Percentiles rank a stretch among this genome's conserved stretches.
Conservation (phyloP, 2,888 invertebrate genomes). For the Meiosimyza decipiens region DNA sequence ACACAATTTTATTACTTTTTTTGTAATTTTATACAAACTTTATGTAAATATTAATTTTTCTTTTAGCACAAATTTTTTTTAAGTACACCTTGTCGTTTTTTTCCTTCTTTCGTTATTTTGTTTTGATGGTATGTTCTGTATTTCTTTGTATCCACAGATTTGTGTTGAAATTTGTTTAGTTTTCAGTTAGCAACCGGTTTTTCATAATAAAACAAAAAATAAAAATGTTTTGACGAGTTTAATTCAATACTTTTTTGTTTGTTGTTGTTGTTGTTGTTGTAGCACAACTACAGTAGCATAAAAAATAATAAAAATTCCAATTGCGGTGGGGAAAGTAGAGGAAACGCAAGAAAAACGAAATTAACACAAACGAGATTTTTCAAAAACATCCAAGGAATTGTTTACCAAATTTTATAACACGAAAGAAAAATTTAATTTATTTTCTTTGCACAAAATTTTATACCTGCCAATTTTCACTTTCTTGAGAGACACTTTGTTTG, state of each 20-base stretch:
- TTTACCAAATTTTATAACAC: too few species aligned
- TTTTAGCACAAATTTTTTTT: slow-evolving; percentile 1
- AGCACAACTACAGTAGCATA: slow-evolving; percentile 14
- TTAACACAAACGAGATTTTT: too few species aligned
- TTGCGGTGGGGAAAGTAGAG: slow-evolving; percentile 8
- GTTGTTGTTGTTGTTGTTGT: background rate
- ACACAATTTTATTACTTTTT: too few species aligned
- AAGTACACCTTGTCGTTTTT: slow-evolving; percentile 2
- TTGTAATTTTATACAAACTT: too few species aligned
- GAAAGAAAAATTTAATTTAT: too few species aligned
- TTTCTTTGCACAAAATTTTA: too few species aligned
- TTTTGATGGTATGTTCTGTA: slow-evolving; percentile 15
- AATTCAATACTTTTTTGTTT: background rate
- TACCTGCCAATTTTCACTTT: too few species aligned
- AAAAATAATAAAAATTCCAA: slow-evolving; percentile 13
- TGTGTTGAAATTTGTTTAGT: slow-evolving; percentile 16
- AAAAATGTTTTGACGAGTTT: slow-evolving; percentile 3
- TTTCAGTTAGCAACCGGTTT: slow-evolving; percentile 29
- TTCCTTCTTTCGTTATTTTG: background rate
- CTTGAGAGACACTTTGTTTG: too few species aligned
- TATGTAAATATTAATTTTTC: too few species aligned
- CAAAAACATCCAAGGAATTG: too few species aligned
- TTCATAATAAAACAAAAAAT: background rate
- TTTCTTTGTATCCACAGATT: background rate
- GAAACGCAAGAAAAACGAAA: background rate